A percentile compares a stretch with the other conserved stretches of the same genome.
These are phyloP conservation scores for Diadegma fenestrale DNA, from an alignment of 2,888 invertebrate genomes.

Conservation along the genomic window DNA sequence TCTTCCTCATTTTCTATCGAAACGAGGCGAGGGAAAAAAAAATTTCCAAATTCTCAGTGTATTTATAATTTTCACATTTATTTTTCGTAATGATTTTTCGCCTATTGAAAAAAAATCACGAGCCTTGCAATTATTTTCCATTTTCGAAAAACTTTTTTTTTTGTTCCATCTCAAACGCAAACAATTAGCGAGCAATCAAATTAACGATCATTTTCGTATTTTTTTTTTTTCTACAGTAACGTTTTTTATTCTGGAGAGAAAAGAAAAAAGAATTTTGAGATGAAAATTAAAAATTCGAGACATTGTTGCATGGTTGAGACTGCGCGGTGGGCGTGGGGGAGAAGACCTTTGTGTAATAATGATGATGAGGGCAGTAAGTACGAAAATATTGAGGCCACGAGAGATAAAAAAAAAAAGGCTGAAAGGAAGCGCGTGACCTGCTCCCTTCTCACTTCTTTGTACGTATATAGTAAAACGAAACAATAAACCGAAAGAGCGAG, in stretches of 20 bases:
- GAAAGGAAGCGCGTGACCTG: slow-evolving; percentile 30
- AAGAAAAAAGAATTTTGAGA: background rate
- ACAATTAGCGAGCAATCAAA: background rate
- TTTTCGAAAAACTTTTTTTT: background rate
- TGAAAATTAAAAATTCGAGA: slow-evolving; percentile 15
- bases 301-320: slow-evolving; percentile 13
- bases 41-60: background rate
- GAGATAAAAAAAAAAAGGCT: slow-evolving; percentile 7
- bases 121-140: background rate
- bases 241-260: background rate
- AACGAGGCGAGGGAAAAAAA: background rate
- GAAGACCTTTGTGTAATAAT: slow-evolving; percentile 17
- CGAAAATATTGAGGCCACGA: slow-evolving; percentile 40
- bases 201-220: background rate
- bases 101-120: background rate
- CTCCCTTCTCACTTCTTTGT: background rate
- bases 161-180: background rate
- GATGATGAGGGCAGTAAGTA: slow-evolving; percentile 20
- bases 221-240: background rate
- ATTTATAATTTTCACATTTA: background rate
- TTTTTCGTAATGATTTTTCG: background rate
- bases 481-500: slow-evolving; percentile 7
- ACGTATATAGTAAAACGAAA: background rate
- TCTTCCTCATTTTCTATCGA: background rate
- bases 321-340: background rate